phyloP scores from a whole-genome alignment of 2,888 invertebrate genomes.

The Clunio marinus region DNA sequence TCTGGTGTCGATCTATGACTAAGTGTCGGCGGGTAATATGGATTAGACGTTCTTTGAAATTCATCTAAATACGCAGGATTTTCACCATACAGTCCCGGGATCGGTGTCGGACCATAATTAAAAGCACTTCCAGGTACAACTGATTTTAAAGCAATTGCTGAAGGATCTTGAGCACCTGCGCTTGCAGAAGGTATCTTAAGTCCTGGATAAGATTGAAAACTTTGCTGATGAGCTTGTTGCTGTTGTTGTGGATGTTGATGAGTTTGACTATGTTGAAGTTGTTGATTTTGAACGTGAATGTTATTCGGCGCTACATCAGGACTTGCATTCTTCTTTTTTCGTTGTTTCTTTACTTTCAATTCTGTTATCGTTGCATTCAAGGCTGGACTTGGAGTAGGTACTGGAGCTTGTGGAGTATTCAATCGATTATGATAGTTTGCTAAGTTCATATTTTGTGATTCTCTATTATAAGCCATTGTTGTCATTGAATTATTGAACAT shows the following conservation, averaged over 20 bases:
- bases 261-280: constrained; percentile 42
- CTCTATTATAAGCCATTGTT: constrained; percentile 40
- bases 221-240: constrained; percentile 47
- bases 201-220: constrained; percentile 60
- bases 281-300: constrained; percentile 50
- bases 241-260: constrained; percentile 43
- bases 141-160: constrained; percentile 60
- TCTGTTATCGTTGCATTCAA: constrained; percentile 7
- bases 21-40: constrained; percentile 54
- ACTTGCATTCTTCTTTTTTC: constrained; percentile 41
- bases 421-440: constrained; percentile 34
- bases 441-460: constrained; percentile 40
- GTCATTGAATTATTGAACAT: constrained; percentile 42
- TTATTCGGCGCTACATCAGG: constrained; percentile 48
- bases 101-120: constrained; percentile 70
- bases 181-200: constrained; percentile 52
- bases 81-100: constrained; percentile 58
- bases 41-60: constrained; percentile 60
- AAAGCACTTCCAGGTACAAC: constrained; percentile 80
- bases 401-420: constrained; percentile 8
- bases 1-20: constrained; percentile 46
- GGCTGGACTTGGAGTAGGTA: constrained; percentile 40
- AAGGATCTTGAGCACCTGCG: constrained; percentile 46
- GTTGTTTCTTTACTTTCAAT: constrained; percentile 18
- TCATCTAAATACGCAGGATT: constrained; percentile 67